phyloP scores from a whole-genome alignment of 2,888 invertebrate genomes.

The Cheilosia vernalis region DNA sequence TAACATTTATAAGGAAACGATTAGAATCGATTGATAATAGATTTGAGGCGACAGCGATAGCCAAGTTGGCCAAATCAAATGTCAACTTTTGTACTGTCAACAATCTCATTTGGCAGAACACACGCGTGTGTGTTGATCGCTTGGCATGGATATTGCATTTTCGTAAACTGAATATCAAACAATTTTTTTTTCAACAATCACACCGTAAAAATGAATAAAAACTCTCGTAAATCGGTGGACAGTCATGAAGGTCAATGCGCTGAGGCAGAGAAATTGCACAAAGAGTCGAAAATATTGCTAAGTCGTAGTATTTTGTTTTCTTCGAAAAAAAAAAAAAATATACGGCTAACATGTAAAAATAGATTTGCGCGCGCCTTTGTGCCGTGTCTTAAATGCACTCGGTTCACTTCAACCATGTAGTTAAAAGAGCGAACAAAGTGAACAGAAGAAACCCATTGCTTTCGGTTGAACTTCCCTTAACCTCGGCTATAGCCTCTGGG shows the following conservation, averaged over 20 bases:
- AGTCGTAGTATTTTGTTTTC: constrained; percentile 42
- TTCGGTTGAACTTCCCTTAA: constrained; percentile 27
- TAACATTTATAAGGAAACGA: constrained; percentile 26
- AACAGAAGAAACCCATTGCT: background rate
- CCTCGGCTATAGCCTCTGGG: background rate
- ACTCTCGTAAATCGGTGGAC: constrained; percentile 32
- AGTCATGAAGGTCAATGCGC: constrained; percentile 54
- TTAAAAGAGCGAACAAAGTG: background rate
- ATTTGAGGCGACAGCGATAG: constrained; percentile 5
- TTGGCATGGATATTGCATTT: constrained; percentile 26
- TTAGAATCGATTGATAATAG: constrained; percentile 44
- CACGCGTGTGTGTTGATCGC: constrained; percentile 1
- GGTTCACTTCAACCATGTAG: background rate
- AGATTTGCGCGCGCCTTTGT: constrained; percentile 50
- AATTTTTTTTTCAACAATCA: constrained; percentile 4
- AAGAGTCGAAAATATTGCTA: constrained; percentile 16
- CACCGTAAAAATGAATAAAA: constrained; percentile 8
- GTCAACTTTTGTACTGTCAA: constrained; percentile 35
- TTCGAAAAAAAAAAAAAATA: background rate
- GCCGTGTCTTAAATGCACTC: constrained; percentile 13
- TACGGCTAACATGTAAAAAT: constrained; percentile 22
- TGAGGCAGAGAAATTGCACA: constrained; percentile 24
- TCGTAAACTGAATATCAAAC: constrained; percentile 39
- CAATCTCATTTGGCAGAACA: constrained; percentile 27
- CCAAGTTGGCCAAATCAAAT: background rate